Conservation (phyloP, 1,140 invertebrate species). For the Parasteatoda tepidariorum region DNA sequence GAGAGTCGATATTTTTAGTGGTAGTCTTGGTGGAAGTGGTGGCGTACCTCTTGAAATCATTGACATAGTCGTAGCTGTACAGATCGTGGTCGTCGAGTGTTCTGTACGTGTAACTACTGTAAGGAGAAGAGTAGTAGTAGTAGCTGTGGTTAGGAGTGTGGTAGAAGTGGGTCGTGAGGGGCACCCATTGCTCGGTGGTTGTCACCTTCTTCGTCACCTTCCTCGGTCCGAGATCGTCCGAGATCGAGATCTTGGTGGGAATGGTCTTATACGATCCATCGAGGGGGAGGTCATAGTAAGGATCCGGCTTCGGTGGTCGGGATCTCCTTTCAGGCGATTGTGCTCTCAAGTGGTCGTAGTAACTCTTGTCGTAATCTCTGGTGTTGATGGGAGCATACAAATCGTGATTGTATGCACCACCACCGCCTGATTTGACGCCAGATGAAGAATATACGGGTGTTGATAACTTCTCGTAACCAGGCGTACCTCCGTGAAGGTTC, state of each 20-base stretch:
- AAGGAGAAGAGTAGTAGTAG: conserved; percentile 25
- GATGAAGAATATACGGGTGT: too few relatives aligned
- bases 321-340: not conserved
- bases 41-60: conserved; percentile 45
- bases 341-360: conserved; percentile 40
- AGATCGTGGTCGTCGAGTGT: conserved; percentile 26
- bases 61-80: conserved; percentile 40
- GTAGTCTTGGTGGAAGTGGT: conserved; percentile 40
- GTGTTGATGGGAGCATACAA: conserved; percentile 23
- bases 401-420: not conserved
- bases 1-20: conserved; percentile 29
- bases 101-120: conserved; percentile 45
- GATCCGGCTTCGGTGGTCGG: not conserved
- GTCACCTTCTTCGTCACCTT: conserved; percentile 6
- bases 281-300: conserved; percentile 13
- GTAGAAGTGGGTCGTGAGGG: conserved; percentile 45
- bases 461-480: not conserved
- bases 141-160: conserved; percentile 42
- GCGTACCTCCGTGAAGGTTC: conserved; percentile 25
- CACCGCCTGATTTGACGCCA: not conserved
- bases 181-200: conserved; percentile 42
- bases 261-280: not conserved
- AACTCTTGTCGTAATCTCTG: conserved; percentile 7
- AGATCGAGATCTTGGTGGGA: not conserved
- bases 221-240: not conserved